Base-by-base conservation (phyloP, 1,140 invertebrate species). In the Drosophila kohkoa region DNA sequence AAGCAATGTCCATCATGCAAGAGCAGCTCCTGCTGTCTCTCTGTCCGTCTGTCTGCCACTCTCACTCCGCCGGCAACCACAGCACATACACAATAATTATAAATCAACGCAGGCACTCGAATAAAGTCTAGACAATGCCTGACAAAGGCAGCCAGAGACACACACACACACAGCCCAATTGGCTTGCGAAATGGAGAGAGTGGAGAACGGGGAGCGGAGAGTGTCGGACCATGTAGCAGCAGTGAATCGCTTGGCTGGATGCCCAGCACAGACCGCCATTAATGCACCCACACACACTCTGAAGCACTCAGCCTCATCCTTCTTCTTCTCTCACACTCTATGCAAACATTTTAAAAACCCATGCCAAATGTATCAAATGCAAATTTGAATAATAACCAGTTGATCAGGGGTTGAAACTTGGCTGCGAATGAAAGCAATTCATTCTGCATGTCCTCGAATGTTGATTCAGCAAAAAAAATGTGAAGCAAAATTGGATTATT, bases 31-130 rank as follows among this genome's bases (percentile, higher is more conserved):
- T 64, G 35, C 60, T 64, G 63, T 51, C 70, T 7, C 0, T 32
- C 32, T 8, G 5, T 59, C 64, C 1, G 16, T 16, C 16, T 20
- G 20, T 20, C 20, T 67, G 46, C 58, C 63, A 52, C 45, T 32
- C 38, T 43, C 48, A 8, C 6, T 15, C 65, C 57, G 16, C 45
- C 16, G 6, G 28, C n/a, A 4, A 6, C 38, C 38, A 13, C 16
- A 67, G 51, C 72, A 70, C 69, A 66, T n/a, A 13, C 65, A 88
- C 85, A 88, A 88, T 88, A 88, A 88, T 88, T 88, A 88, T 88
- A 88, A 88, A 88, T 88, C 83, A 88, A 89, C 82, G 83, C 80
- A 86, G 76, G 77, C 85, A 83, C 80, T 83, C 85, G 85, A 81
- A 89, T 75, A 69, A 78, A 80, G 83, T 88, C 83, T 88, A 88